A percentile compares a stretch with the other conserved stretches of the same genome.
These are phyloP conservation scores for Mythimna vitellina DNA, from an alignment of 2,888 invertebrate genomes.

Conservation along the genomic window DNA sequence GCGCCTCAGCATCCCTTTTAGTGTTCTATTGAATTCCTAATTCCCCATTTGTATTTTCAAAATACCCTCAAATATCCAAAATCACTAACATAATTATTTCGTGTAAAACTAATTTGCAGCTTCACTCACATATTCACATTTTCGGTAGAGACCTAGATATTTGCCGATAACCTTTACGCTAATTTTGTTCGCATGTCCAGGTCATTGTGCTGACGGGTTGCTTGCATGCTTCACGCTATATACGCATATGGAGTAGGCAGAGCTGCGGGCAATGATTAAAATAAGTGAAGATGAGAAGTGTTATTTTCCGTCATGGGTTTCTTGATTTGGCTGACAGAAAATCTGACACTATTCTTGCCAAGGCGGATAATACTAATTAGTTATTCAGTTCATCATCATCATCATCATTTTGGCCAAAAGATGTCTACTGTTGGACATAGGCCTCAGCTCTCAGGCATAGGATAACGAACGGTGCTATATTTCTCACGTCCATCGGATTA, in stretches of 20 bases:
- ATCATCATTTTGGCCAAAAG: too few relatives aligned
- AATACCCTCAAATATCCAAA: too few relatives aligned
- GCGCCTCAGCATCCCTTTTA: too few relatives aligned
- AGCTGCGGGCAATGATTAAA: slow-evolving; percentile 16
- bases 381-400: too few relatives aligned
- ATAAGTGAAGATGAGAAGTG: slow-evolving; percentile 7
- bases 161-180: slow-evolving; percentile 44
- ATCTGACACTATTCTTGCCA: too few relatives aligned
- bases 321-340: not conserved
- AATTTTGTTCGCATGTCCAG: slow-evolving; percentile 49
- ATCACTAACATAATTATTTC: not conserved
- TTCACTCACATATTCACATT: not conserved
- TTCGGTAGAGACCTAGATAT: slow-evolving; percentile 35
- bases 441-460: too few relatives aligned
- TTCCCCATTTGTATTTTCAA: not conserved
- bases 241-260: slow-evolving; percentile 36
- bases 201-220: slow-evolving; percentile 28
- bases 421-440: too few relatives aligned
- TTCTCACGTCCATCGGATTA: too few relatives aligned
- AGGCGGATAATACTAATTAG: too few relatives aligned
- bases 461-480: too few relatives aligned
- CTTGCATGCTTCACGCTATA: slow-evolving; percentile 52
- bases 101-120: slow-evolving; percentile 3
- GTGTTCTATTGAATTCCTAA: too few relatives aligned
- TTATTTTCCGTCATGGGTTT: not conserved